A percentile compares a stretch with the other conserved stretches of the same genome.
phyloP scores from a whole-genome alignment of 2,888 invertebrate genomes.

The Harpagoxenus sublaevis region DNA sequence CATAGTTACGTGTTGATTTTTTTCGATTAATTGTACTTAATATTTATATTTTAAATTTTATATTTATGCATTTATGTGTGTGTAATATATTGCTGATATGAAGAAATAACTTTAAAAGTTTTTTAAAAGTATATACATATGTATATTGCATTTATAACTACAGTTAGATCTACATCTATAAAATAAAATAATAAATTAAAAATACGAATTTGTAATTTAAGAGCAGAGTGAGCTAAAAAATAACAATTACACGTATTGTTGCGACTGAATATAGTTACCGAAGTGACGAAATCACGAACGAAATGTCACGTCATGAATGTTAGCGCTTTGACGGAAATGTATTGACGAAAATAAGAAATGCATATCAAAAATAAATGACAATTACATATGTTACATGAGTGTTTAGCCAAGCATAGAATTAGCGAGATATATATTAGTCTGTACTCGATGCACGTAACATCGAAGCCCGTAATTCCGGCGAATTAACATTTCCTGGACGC shows the following conservation, averaged over 20 bases:
- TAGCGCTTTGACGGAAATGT: not conserved
- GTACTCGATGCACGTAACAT: slow-evolving; percentile 24
- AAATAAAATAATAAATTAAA: not conserved
- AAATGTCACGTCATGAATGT: not conserved
- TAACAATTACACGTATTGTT: not conserved
- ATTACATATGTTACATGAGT: not conserved
- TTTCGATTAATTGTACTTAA: not conserved
- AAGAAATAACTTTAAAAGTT: not conserved
- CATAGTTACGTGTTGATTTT: not conserved
- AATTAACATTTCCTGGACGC: slow-evolving; percentile 75
- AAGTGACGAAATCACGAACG: not conserved
- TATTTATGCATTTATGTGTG: not conserved
- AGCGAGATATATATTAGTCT: slow-evolving; percentile 33
- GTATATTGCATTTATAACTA: not conserved
- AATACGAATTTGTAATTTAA: not conserved
- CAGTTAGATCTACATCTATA: not conserved
- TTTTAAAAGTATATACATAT: not conserved
- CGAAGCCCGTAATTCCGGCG: slow-evolving; percentile 40
- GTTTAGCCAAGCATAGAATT: not conserved
- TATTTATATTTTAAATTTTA: not conserved
- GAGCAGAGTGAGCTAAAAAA: not conserved
- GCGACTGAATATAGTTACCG: not conserved
- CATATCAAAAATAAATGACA: slow-evolving; percentile 2
- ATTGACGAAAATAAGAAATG: not conserved
- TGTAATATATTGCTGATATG: not conserved